Percentiles rank a stretch among this genome's conserved stretches.
Evolutionary conservation across 1,140 invertebrate species (phyloP).

Genomic region (Leptinotarsa lineolata): DNA sequence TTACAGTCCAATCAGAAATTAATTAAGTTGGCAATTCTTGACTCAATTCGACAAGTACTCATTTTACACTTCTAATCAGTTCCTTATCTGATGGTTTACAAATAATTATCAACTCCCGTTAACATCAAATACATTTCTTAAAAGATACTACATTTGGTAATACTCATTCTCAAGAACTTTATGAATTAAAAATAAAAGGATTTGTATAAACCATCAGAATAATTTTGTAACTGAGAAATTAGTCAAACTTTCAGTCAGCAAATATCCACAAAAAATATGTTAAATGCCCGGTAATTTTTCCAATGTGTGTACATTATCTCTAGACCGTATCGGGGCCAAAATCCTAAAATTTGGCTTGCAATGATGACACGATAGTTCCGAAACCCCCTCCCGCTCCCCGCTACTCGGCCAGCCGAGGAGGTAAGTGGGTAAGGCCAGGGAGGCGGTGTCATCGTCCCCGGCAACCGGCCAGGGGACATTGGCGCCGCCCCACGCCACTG

Average conservation of each 20-base stretch:
- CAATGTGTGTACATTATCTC: constrained; percentile 54
- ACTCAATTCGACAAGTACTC: constrained; percentile 8
- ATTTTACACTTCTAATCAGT: not conserved
- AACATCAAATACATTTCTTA: no score
- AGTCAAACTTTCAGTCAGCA: not conserved
- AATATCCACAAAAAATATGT: constrained; percentile 8
- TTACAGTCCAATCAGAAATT: not conserved
- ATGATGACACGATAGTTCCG: constrained; percentile 50
- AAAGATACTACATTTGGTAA: no score
- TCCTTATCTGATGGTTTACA: not conserved
- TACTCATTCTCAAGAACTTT: no score
- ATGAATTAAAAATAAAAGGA: not conserved
- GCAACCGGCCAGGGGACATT: constrained; percentile 32
- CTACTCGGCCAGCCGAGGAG: constrained; percentile 54
- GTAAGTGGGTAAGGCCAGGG: constrained; percentile 57
- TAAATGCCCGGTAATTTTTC: constrained; percentile 28
- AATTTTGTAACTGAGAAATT: not conserved
- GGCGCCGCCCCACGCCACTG: constrained; percentile 41
- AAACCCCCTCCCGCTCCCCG: constrained; percentile 48
- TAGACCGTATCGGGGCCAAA: constrained; percentile 47
- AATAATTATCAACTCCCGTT: no score
- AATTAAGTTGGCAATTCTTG: constrained; percentile 21
- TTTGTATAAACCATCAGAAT: not conserved
- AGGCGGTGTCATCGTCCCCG: constrained; percentile 40
- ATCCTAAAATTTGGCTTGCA: constrained; percentile 36